These are phyloP conservation scores for Elgaria multicarinata DNA, from an alignment of 2,113 vertebrate species.

Conservation along the genomic window DNA sequence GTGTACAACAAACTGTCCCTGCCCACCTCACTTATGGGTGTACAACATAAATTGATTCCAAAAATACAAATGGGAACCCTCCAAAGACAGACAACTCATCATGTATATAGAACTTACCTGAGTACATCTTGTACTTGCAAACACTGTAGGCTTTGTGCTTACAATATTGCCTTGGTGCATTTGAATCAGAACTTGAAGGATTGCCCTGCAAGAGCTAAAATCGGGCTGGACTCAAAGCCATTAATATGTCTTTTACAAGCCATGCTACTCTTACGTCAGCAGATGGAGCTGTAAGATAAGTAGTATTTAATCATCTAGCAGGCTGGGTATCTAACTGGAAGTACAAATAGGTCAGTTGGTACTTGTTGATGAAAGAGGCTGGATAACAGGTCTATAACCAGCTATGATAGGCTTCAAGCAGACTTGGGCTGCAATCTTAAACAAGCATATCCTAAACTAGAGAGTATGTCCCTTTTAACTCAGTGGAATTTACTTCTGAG, in stretches of 20 bases:
- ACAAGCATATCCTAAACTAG: not conserved
- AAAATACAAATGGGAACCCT: not conserved
- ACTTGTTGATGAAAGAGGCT: constrained; percentile 49
- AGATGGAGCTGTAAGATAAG: constrained; percentile 72
- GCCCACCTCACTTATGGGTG: not conserved
- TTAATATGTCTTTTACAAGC: not conserved
- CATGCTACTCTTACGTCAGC: constrained; percentile 26
- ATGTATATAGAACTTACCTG: not conserved
- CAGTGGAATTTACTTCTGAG: not conserved
- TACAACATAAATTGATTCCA: not conserved
- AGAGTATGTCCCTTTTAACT: not conserved
- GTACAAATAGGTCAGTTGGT: constrained; percentile 52
- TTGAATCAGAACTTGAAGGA: not conserved
- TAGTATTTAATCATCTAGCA: constrained; percentile 34
- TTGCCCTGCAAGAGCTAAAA: not conserved
- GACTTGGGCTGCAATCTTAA: not conserved
- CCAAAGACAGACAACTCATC: not conserved
- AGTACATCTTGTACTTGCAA: not conserved
- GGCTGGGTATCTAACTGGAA: constrained; percentile 51
- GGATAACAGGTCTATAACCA: not conserved
- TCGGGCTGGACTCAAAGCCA: not conserved
- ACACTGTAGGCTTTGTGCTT: not conserved
- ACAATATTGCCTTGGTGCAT: not conserved
- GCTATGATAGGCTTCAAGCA: not conserved
- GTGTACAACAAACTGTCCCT: not conserved